Evolutionary conservation across 1,140 invertebrate species (phyloP).

Genomic region (Drosophila parvula): DNA sequence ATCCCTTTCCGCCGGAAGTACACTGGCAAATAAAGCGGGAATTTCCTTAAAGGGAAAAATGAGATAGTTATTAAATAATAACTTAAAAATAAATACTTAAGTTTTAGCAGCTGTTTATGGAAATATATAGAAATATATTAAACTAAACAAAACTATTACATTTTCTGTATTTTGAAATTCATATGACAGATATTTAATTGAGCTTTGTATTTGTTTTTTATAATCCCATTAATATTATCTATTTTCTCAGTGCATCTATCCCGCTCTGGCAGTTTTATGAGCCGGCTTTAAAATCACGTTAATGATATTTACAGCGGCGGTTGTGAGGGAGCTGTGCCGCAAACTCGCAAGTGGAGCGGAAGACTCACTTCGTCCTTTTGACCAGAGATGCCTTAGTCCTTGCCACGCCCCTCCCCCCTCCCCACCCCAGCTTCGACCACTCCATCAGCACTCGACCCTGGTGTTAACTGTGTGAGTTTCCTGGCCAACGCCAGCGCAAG

Average conservation of each 20-base stretch:
- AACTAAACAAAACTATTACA: background rate
- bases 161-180: background rate
- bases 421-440: background rate
- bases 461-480: constrained; percentile 79
- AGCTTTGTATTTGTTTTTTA: background rate
- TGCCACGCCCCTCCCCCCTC: background rate
- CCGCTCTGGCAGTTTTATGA: constrained; percentile 67
- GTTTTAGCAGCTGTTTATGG: too few relatives aligned
- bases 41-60: too few relatives aligned
- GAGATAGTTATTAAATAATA: too few relatives aligned
- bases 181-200: background rate
- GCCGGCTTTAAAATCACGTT: constrained; percentile 80
- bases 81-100: too few relatives aligned
- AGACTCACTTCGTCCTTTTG: constrained; percentile 51
- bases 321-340: constrained; percentile 47
- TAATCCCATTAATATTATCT: too few relatives aligned
- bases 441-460: constrained; percentile 36
- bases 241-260: background rate
- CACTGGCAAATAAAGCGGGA: background rate
- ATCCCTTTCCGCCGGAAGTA: background rate
- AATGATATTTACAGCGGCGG: constrained; percentile 78
- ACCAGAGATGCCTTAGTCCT: constrained; percentile 48
- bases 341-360: constrained; percentile 64
- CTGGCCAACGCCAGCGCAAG: constrained; percentile 47
- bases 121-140: too few relatives aligned